These are phyloP conservation scores for Antheraea yamamai DNA, from an alignment of 2,888 invertebrate genomes.

Conservation along the genomic window DNA sequence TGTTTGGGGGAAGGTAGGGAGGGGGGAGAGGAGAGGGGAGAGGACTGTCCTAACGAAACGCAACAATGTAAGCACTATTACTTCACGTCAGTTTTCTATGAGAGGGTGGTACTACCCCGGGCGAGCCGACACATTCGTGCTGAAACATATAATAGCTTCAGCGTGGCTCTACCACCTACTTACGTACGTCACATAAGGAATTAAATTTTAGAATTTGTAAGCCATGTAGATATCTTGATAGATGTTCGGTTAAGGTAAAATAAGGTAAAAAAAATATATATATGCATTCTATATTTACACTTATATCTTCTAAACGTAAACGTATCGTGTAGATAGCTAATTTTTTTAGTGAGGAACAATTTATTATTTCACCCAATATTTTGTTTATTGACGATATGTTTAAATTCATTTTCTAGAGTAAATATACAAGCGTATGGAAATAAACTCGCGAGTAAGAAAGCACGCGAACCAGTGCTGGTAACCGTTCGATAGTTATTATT, in stretches of 20 bases:
- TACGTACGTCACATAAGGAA: too few species aligned
- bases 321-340: neutral
- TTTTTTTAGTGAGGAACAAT: neutral
- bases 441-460: neutral
- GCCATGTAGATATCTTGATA: neutral
- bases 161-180: too few species aligned
- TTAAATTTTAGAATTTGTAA: neutral
- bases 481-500: neutral
- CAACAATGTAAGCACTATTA: too few species aligned
- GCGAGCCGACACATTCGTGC: too few species aligned
- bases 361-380: neutral
- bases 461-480: neutral
- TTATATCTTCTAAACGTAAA: neutral
- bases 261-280: too few species aligned
- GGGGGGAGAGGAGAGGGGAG: too few species aligned
- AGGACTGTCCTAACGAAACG: too few species aligned
- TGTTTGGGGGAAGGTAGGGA: too few species aligned
- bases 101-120: too few species aligned
- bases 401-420: neutral
- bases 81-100: too few species aligned
- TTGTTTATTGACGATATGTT: conserved; percentile 1
- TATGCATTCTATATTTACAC: too few species aligned
- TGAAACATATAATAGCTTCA: too few species aligned
- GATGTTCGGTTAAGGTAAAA: neutral
- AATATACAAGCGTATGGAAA: neutral